Evolutionary conservation across 2,113 vertebrate genomes (phyloP).

Genomic region (Otocyon megalotis): DNA sequence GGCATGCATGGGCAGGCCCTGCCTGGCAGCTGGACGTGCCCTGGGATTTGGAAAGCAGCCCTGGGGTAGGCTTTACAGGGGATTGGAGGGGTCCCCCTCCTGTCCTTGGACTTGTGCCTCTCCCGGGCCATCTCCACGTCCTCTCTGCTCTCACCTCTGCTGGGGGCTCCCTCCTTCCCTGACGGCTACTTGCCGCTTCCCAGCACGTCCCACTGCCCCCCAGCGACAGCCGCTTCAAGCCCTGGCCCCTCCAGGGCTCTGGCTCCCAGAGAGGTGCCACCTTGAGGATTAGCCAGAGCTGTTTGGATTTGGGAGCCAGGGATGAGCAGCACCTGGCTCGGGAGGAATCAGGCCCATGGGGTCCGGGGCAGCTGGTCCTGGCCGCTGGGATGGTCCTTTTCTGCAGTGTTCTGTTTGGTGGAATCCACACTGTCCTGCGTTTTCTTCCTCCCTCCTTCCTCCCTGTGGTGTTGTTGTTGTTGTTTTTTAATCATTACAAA

Average conservation of each 20-base stretch:
- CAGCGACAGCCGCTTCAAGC: accelerated
- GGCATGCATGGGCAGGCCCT: background rate
- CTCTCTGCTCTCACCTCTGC: background rate
- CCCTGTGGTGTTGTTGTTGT: too few relatives aligned
- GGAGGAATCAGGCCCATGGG: accelerated
- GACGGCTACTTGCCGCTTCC: background rate
- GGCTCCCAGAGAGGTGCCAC: accelerated
- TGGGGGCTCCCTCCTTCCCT: background rate
- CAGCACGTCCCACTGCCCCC: accelerated
- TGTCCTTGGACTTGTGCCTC: background rate
- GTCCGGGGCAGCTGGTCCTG: accelerated
- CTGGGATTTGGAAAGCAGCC: background rate
- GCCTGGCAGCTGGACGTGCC: accelerated
- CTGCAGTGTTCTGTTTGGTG: background rate
- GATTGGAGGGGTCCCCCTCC: too few relatives aligned
- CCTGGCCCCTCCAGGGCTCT: background rate
- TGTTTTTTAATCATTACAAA: background rate
- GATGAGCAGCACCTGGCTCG: accelerated
- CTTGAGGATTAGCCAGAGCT: too few relatives aligned
- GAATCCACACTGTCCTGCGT: background rate
- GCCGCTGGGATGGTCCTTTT: background rate
- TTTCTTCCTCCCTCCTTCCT: background rate
- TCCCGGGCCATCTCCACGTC: background rate
- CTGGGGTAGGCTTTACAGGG: background rate
- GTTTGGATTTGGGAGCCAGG: background rate